phyloP scores from a whole-genome alignment of 2,113 vertebrate genomes.

The Oncorhynchus clarkii region DNA sequence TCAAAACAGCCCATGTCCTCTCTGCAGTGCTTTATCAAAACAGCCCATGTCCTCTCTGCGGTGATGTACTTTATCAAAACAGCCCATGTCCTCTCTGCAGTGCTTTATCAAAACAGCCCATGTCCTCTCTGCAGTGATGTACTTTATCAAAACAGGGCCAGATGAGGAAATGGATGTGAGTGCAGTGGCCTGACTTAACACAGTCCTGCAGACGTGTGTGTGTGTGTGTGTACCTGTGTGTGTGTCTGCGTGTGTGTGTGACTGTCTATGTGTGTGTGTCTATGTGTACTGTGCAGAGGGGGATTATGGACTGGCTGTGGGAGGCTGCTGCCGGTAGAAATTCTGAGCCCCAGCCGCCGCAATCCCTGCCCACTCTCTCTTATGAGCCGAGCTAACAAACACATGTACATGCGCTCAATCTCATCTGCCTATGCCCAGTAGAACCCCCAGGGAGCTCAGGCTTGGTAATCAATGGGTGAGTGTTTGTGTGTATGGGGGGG shows the following conservation, averaged over 20 bases:
- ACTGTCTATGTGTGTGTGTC: neutral
- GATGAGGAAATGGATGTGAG: no score
- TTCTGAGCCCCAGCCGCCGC: neutral
- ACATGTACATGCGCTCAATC: neutral
- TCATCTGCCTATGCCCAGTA: constrained; percentile 3
- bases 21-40: no score
- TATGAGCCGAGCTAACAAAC: neutral
- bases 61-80: neutral
- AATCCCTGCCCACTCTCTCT: constrained; percentile 9
- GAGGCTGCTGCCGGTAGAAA: constrained; percentile 5
- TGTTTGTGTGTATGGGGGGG: neutral
- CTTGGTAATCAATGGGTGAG: neutral
- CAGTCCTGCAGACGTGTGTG: no score
- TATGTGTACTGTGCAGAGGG: neutral
- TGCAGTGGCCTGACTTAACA: neutral
- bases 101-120: no score
- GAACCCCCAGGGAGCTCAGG: neutral
- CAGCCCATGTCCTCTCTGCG: no score
- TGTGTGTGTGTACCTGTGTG: no score
- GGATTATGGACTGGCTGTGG: constrained; percentile 1
- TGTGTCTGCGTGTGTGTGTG: no score
- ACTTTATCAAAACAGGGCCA: no score
- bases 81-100: no score
- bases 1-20: no score
- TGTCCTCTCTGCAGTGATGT: neutral